Base-by-base conservation (phyloP, 1,140 invertebrate species). In the Papilio aristodemus region DNA sequence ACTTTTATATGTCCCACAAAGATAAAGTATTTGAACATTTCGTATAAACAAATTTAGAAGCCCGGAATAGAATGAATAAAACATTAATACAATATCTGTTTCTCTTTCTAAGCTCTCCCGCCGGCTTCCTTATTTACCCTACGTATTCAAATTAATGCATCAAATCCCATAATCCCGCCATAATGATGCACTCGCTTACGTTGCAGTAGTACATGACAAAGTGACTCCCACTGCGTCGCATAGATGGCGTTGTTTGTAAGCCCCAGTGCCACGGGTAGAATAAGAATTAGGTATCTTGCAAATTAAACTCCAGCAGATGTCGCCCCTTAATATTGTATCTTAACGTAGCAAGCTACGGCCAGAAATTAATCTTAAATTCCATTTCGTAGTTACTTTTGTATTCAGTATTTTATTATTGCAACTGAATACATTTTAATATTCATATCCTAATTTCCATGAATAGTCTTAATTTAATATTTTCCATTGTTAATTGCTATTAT, bases 211-310 rank as follows among this genome's bases (percentile, higher is more conserved):
- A 71, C 71, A 71, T 72, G 68, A 79, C 72, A 69, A 79, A 74
- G 73, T 78, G 67, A 74, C 50, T 80, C 66, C 41, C 46, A 46
- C 69, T 63, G 32, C 62, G 38, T 70, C 71, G 59, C 38, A 75
- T 81, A 85, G 83, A 83, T 83, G 83, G 83, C 83, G 80, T 59
- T 83, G 39, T 60, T 43, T 8, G 58, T 59, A 71, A 79, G 62
- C 67, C 76, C 46, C 54, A 3, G 54, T 59, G 64, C 60, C 5
- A 41, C 14, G 19, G 19, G 39, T 50, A 41, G 32, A 63, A 70
- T 69, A 54, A 50, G 63, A 66, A 66, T 66, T 66, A n/a, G n/a
- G n/a, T n/a, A 66, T 66, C 63, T 66, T 66, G n/a, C 25, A 66
- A 66, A 66, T 66, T 66, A 66, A 66, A 43, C 63, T 37, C 63